Conservation (phyloP, 2,888 invertebrate species). For the Xestia rhomboidea region DNA sequence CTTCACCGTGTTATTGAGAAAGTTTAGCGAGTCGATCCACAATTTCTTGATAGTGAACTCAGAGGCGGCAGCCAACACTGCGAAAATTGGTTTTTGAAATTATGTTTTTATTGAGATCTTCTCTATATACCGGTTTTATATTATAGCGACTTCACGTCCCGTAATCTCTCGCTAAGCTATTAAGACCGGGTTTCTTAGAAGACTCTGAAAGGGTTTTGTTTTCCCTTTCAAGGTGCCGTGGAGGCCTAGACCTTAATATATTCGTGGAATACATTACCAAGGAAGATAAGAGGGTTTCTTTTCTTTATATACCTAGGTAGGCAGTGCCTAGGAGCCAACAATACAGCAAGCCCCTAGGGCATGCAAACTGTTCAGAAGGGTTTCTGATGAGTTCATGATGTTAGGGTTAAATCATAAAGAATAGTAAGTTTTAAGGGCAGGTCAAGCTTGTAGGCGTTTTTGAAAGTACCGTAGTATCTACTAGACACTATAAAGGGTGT, state of each 20-base stretch:
- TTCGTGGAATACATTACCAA: constrained; percentile 35
- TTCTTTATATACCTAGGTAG: constrained; percentile 2
- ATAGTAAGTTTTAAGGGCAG: background rate
- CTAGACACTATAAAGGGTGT: too few species aligned
- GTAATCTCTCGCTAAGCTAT: constrained; percentile 36
- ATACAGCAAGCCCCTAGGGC: too few species aligned
- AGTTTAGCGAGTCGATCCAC: constrained; percentile 73
- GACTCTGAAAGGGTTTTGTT: constrained; percentile 42
- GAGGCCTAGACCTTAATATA: constrained; percentile 21
- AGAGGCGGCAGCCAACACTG: constrained; percentile 65
- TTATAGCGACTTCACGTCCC: background rate
- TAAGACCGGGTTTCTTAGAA: constrained; percentile 16
- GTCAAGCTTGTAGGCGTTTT: background rate
- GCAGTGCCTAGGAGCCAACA: background rate
- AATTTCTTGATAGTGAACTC: constrained; percentile 73
- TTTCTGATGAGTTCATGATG: background rate
- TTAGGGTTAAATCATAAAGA: background rate
- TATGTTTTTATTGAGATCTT: constrained; percentile 56
- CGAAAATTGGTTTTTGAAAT: constrained; percentile 69
- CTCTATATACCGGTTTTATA: constrained; percentile 4
- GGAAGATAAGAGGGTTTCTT: constrained; percentile 13
- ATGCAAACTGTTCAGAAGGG: too few species aligned
- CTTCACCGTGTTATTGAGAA: constrained; percentile 80
- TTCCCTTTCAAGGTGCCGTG: constrained; percentile 21
- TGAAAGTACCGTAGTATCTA: background rate